These are phyloP conservation scores for Latheticus oryzae DNA, from an alignment of 2,888 invertebrate genomes.

Conservation along the genomic window DNA sequence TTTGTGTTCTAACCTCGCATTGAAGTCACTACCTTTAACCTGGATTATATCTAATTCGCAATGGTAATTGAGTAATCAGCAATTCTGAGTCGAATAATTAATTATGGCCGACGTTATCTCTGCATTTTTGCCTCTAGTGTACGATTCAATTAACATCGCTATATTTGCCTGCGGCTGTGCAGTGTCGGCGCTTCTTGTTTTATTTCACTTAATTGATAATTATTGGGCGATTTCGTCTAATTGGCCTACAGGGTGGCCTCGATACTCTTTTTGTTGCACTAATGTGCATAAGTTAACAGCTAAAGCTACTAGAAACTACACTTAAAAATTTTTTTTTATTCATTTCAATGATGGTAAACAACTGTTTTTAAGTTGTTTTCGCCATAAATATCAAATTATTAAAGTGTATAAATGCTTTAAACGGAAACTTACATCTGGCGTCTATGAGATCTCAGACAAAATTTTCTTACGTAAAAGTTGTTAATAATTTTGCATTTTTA, in stretches of 20 bases:
- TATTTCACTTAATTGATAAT: slow-evolving; percentile 63
- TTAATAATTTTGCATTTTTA: no score
- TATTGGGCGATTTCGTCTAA: slow-evolving; percentile 62
- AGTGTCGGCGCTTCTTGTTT: slow-evolving; percentile 54
- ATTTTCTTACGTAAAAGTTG: no score
- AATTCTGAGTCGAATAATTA: slow-evolving; percentile 50
- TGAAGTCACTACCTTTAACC: slow-evolving; percentile 9
- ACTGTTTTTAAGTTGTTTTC: no score
- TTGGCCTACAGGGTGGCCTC: slow-evolving; percentile 63
- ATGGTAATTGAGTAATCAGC: slow-evolving; percentile 37
- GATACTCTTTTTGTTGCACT: slow-evolving; percentile 23
- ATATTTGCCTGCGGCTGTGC: slow-evolving; percentile 47
- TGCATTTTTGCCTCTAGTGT: slow-evolving; percentile 47
- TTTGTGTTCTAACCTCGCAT: not conserved
- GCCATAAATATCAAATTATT: no score
- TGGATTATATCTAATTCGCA: slow-evolving; percentile 25
- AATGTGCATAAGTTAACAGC: slow-evolving; percentile 31
- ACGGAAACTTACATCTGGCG: no score
- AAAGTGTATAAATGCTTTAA: no score
- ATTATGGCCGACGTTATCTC: slow-evolving; percentile 53
- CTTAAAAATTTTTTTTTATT: not conserved
- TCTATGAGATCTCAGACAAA: no score
- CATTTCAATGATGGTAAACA: no score
- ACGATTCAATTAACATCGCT: slow-evolving; percentile 56
- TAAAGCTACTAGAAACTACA: slow-evolving; percentile 4